A percentile compares a stretch with the other conserved stretches of the same genome.
phyloP scores from a whole-genome alignment of 2,888 invertebrate species.

The Polia nebulosa region DNA sequence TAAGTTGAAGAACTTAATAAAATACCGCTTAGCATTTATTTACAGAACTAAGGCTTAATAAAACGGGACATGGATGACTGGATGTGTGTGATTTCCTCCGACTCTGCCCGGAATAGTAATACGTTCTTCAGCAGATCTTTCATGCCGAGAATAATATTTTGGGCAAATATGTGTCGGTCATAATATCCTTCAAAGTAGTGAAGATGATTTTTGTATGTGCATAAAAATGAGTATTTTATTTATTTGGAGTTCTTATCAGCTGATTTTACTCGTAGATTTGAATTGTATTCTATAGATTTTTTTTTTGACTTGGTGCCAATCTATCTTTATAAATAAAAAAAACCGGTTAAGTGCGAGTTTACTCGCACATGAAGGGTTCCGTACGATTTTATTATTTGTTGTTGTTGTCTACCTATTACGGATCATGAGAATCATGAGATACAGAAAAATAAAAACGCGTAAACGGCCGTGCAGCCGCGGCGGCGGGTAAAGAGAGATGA shows the following conservation, averaged over 20 bases:
- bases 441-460: too few relatives aligned
- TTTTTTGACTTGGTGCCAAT: too few relatives aligned
- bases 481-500: too few relatives aligned
- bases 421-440: too few relatives aligned
- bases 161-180: constrained; percentile 32
- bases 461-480: too few relatives aligned
- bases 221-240: neutral
- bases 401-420: too few relatives aligned
- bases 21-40: constrained; percentile 76
- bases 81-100: constrained; percentile 73
- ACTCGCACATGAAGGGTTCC: too few relatives aligned
- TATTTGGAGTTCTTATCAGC: neutral
- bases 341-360: too few relatives aligned
- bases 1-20: constrained; percentile 78
- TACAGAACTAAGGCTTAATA: constrained; percentile 74
- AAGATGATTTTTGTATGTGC: neutral
- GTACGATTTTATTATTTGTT: too few relatives aligned
- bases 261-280: too few relatives aligned
- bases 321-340: too few relatives aligned
- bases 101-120: constrained; percentile 69
- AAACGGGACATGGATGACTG: constrained; percentile 65
- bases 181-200: constrained; percentile 29
- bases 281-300: too few relatives aligned
- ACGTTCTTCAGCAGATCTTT: constrained; percentile 48
- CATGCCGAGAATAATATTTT: constrained; percentile 49